A percentile compares a stretch with the other conserved stretches of the same genome.
Evolutionary conservation across 2,888 invertebrate genomes (phyloP).

Genomic region (Lumbricus terrestris): DNA sequence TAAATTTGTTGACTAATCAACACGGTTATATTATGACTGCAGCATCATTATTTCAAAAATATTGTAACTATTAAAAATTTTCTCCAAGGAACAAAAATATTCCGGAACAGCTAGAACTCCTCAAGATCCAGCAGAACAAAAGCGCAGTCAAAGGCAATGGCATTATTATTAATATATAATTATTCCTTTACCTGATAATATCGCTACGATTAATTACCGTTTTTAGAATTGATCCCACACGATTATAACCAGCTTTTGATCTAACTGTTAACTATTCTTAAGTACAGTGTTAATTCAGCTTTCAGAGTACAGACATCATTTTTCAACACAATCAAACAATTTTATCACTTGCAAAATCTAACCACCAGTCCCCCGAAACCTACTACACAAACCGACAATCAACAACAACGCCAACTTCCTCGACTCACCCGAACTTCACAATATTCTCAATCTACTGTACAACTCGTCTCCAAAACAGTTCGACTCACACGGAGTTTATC

Average conservation of each 20-base stretch:
- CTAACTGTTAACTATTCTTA: no score
- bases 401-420: neutral
- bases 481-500: neutral
- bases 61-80: neutral
- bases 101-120: no score
- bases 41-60: neutral
- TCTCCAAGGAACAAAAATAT: no score
- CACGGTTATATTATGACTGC: no score
- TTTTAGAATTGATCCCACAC: neutral
- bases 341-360: neutral
- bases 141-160: no score
- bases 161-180: neutral
- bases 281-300: no score
- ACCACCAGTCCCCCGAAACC: neutral
- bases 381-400: no score
- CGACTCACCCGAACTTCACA: neutral
- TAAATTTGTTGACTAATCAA: no score
- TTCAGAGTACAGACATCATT: neutral
- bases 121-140: no score
- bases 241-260: neutral
- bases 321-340: neutral
- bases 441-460: neutral
- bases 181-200: neutral
- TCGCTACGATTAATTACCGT: neutral
- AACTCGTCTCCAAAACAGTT: slow-evolving; percentile 3